Percentiles rank a stretch among this genome's conserved stretches.
phyloP scores from a whole-genome alignment of 1,140 invertebrate genomes.

The Leptonema lineaticorne region DNA sequence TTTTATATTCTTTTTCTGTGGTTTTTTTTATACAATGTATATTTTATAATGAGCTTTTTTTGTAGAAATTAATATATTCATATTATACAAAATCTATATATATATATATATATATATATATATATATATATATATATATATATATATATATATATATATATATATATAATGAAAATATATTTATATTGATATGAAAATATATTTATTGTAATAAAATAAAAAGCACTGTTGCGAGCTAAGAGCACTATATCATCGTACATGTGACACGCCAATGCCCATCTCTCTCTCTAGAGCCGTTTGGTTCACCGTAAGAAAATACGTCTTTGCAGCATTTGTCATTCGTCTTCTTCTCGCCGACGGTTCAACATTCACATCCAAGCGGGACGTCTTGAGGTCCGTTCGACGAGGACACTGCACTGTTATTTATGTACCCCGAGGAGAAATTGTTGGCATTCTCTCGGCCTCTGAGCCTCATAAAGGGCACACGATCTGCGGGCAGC shows the following conservation, averaged over 20 bases:
- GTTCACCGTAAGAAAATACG: not conserved
- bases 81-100: not conserved
- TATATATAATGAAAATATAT: not conserved
- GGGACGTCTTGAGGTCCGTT: too few relatives aligned
- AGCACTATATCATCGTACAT: not conserved
- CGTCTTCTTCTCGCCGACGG: not conserved
- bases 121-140: not conserved
- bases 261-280: not conserved
- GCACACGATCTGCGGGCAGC: slow-evolving; percentile 12
- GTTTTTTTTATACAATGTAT: too few relatives aligned
- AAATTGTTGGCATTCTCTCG: slow-evolving; percentile 21
- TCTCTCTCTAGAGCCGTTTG: not conserved
- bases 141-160: not conserved
- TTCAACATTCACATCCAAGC: not conserved
- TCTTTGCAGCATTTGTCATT: not conserved
- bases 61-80: not conserved
- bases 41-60: too few relatives aligned
- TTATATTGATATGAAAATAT: too few relatives aligned
- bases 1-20: too few relatives aligned
- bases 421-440: slow-evolving; percentile 20
- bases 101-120: not conserved
- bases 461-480: slow-evolving; percentile 14
- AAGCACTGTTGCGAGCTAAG: not conserved
- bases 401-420: not conserved
- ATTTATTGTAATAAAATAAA: too few relatives aligned